phyloP scores from a whole-genome alignment of 2,888 invertebrate species.

The Nesidiocoris tenuis region DNA sequence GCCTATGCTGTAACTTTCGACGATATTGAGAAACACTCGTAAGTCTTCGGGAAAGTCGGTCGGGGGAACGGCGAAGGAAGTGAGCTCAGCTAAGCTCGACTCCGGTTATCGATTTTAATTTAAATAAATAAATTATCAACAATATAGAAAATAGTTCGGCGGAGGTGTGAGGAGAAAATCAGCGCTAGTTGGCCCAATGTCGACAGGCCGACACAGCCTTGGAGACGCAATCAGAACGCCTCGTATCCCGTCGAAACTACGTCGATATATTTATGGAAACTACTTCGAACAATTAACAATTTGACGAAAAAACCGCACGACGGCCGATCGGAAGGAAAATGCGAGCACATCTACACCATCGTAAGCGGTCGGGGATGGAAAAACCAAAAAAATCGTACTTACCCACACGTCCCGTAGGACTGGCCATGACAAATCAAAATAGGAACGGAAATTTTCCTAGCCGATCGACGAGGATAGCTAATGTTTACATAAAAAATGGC shows the following conservation, averaged over 20 bases:
- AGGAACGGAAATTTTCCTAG: not conserved
- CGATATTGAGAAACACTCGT: slow-evolving; percentile 30
- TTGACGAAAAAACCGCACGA: too few relatives aligned
- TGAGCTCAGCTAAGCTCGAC: too few relatives aligned
- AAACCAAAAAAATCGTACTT: slow-evolving; percentile 56
- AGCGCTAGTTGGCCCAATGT: not conserved
- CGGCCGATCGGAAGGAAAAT: not conserved
- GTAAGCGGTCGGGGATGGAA: slow-evolving; percentile 1
- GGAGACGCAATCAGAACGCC: not conserved
- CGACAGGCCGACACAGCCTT: not conserved
- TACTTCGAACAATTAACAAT: too few relatives aligned
- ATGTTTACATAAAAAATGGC: not conserved
- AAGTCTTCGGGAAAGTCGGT: slow-evolving; percentile 19
- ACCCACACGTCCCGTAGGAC: slow-evolving; percentile 88
- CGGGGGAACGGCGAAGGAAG: too few relatives aligned
- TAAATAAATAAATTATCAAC: too few relatives aligned
- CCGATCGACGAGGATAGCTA: not conserved
- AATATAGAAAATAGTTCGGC: not conserved
- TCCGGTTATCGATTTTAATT: too few relatives aligned
- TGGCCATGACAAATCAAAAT: slow-evolving; percentile 68
- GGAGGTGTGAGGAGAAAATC: not conserved
- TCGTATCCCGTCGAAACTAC: not conserved
- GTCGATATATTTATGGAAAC: too few relatives aligned
- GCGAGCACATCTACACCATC: too few relatives aligned
- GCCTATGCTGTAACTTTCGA: not conserved